Evolutionary conservation across 1,140 invertebrate genomes (phyloP).

Genomic region (Orchestia grillus): DNA sequence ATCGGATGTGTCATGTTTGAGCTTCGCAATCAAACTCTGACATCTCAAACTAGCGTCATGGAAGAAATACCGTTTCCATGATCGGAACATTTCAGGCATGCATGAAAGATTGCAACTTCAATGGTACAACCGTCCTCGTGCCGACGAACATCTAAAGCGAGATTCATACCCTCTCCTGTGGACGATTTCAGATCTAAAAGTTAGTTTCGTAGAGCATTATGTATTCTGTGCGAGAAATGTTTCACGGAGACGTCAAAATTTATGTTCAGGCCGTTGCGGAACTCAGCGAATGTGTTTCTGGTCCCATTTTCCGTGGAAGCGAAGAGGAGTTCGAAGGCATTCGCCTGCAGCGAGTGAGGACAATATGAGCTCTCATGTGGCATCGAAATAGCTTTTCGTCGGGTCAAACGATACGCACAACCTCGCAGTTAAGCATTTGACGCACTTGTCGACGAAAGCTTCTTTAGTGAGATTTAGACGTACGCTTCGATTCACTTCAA

Average conservation of each 20-base stretch:
- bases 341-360: background rate
- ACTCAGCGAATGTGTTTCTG: background rate
- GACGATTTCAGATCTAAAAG: background rate
- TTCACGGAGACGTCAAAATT: background rate
- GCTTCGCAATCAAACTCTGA: background rate
- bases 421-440: constrained; percentile 10
- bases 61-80: background rate
- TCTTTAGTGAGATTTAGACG: constrained; percentile 33
- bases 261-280: background rate
- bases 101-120: background rate
- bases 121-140: too few species aligned
- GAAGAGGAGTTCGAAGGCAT: background rate
- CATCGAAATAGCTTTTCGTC: background rate
- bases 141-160: background rate
- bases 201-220: background rate
- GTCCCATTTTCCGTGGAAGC: background rate
- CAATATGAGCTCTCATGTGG: background rate
- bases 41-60: background rate
- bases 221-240: background rate
- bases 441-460: constrained; percentile 25
- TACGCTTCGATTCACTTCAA: background rate
- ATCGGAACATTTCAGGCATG: background rate
- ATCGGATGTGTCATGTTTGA: background rate
- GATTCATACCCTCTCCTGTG: background rate
- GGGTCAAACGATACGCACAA: constrained; percentile 12